A percentile compares a stretch with the other conserved stretches of the same genome.
These are phyloP conservation scores for Mormyrus hasselquistii DNA, from an alignment of 2,797 vertebrate species.

Conservation along the genomic window DNA sequence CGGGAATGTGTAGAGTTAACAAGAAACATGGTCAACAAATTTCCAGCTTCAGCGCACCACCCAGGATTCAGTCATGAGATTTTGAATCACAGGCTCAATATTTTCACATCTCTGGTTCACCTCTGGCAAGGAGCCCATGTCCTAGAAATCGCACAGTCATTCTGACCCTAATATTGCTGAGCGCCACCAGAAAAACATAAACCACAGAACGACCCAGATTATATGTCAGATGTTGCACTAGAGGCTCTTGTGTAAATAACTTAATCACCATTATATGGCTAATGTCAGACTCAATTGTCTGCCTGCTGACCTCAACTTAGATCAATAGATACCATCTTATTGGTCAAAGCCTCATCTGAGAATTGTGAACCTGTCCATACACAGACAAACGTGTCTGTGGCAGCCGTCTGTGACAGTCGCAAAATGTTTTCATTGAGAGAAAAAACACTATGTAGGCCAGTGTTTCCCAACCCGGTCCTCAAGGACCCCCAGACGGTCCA, in stretches of 20 bases:
- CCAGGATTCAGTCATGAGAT: not conserved
- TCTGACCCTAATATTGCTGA: not conserved
- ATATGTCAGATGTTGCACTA: not conserved
- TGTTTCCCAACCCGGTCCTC: not conserved
- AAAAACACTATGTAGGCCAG: not conserved
- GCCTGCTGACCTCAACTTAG: not conserved
- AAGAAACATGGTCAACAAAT: not conserved
- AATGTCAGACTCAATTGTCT: not conserved
- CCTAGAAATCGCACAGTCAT: not conserved
- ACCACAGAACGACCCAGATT: not conserved
- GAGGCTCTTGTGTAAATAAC: not conserved
- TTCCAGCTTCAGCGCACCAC: not conserved
- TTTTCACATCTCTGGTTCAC: not conserved
- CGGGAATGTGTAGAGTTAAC: not conserved
- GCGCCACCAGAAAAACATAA: not conserved
- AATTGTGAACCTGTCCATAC: not conserved
- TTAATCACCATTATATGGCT: not conserved
- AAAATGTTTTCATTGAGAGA: not conserved
- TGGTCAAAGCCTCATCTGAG: not conserved
- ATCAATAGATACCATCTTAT: not conserved
- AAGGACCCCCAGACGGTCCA: not conserved
- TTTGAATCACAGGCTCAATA: not conserved
- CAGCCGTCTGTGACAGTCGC: not conserved
- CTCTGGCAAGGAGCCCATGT: not conserved
- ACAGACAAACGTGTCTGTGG: not conserved